Percentiles rank a stretch among this genome's conserved stretches.
Evolutionary conservation across 2,797 vertebrate genomes (phyloP).

Genomic region (Cyprinella venusta): DNA sequence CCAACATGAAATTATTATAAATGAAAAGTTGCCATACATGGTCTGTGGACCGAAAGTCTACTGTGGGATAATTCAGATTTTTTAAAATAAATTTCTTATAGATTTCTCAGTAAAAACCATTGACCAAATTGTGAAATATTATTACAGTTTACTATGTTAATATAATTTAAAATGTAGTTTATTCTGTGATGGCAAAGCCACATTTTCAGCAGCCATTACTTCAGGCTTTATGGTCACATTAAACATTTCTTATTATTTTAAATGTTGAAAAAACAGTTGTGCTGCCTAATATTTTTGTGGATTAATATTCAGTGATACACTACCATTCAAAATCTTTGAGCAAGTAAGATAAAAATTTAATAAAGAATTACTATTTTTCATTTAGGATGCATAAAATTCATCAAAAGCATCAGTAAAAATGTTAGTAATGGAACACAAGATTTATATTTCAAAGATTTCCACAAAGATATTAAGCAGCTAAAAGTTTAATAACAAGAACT

Average conservation of each 20-base stretch:
- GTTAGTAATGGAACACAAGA: background rate
- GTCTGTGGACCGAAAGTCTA: background rate
- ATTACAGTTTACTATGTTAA: background rate
- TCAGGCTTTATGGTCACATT: background rate
- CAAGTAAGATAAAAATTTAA: too few species aligned
- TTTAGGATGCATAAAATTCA: background rate
- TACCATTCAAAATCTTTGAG: too few species aligned
- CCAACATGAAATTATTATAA: constrained; percentile 17
- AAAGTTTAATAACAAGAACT: background rate
- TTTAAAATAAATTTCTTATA: background rate
- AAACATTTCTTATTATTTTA: background rate
- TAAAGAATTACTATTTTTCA: background rate
- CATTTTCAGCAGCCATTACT: background rate
- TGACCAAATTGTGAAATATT: background rate
- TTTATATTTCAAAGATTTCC: background rate
- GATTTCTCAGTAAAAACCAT: background rate
- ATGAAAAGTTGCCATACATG: background rate
- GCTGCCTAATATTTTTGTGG: background rate
- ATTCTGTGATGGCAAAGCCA: background rate
- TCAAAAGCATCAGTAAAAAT: background rate
- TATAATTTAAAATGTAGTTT: background rate
- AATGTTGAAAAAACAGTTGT: background rate
- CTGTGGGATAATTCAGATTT: background rate
- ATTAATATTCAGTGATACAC: too few species aligned
- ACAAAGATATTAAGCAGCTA: background rate